phyloP scores from a whole-genome alignment of 2,888 invertebrate species.

The Tribolium freemani region DNA sequence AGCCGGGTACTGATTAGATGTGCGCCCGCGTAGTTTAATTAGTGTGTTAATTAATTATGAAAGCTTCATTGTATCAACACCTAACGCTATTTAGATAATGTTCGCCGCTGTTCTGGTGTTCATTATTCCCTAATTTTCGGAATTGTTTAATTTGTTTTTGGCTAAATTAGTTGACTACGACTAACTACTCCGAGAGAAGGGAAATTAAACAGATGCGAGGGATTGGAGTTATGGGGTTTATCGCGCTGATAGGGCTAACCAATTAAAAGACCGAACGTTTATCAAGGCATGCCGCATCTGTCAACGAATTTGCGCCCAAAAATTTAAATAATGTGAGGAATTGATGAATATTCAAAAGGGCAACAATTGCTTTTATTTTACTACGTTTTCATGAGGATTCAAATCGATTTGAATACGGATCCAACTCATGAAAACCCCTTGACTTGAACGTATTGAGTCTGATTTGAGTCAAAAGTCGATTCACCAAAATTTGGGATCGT shows the following conservation, averaged over 20 bases:
- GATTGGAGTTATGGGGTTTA: neutral
- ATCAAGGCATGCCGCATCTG: too few relatives aligned
- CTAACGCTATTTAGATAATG: slow-evolving; percentile 63
- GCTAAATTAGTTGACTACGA: slow-evolving; percentile 55
- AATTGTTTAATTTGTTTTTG: slow-evolving; percentile 62
- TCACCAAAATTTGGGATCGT: too few relatives aligned
- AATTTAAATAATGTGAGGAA: too few relatives aligned
- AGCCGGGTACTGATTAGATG: slow-evolving; percentile 61
- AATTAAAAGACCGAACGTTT: neutral
- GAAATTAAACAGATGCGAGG: slow-evolving; percentile 1
- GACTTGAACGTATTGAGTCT: too few relatives aligned
- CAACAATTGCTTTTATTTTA: too few relatives aligned
- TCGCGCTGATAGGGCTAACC: neutral
- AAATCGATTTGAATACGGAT: too few relatives aligned
- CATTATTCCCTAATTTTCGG: slow-evolving; percentile 56
- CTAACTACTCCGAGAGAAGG: neutral
- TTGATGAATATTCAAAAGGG: too few relatives aligned
- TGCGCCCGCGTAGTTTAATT: slow-evolving; percentile 67
- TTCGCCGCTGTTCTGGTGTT: slow-evolving; percentile 52
- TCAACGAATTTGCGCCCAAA: too few relatives aligned
- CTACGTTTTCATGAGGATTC: too few relatives aligned
- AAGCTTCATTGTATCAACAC: slow-evolving; percentile 65
- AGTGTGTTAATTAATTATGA: slow-evolving; percentile 68
- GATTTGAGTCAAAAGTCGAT: too few relatives aligned
- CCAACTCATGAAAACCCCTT: too few relatives aligned